Conservation (phyloP, 2,113 vertebrate genomes). For the Arizona elegans region DNA sequence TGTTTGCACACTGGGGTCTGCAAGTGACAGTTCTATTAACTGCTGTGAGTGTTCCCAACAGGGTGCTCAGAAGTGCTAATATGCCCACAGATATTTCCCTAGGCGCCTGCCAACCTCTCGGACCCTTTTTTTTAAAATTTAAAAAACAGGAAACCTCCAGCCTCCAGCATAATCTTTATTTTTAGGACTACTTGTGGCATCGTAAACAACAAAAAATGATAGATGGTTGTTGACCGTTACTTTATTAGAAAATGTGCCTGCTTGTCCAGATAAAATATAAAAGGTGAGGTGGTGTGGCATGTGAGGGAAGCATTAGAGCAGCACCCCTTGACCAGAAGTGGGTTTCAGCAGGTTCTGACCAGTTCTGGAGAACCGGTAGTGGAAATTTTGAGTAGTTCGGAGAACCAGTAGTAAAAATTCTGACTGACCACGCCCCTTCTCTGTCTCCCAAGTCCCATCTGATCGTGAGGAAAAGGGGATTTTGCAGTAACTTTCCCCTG, state of each 20-base stretch:
- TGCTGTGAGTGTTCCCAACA: neutral
- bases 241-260: neutral
- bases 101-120: neutral
- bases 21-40: neutral
- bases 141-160: neutral
- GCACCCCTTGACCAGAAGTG: no score
- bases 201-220: neutral
- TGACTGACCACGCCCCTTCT: no score
- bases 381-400: no score
- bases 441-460: no score
- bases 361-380: no score
- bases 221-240: neutral
- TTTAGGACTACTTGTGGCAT: neutral
- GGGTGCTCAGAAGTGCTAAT: neutral
- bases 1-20: neutral
- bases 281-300: neutral
- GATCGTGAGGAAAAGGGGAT: no score
- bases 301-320: neutral
- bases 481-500: no score
- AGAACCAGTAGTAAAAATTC: no score
- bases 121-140: neutral
- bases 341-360: no score
- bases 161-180: neutral
- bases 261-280: neutral
- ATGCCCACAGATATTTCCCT: neutral